Evolutionary conservation across 2,888 invertebrate genomes (phyloP).

Genomic region (Chrysodeixis includens): DNA sequence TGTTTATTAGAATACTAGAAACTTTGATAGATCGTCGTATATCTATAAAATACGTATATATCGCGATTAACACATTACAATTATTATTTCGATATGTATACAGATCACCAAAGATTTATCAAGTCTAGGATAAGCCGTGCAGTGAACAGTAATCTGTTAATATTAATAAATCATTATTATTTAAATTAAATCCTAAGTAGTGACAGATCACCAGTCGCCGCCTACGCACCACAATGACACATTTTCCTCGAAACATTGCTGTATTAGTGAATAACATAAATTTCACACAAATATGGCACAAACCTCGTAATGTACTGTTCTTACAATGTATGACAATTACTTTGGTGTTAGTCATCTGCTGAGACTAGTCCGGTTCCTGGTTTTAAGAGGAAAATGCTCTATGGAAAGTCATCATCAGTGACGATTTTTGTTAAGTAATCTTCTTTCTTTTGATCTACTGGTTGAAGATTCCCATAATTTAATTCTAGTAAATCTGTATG

Average conservation of each 20-base stretch:
- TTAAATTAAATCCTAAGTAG: conserved; percentile 37
- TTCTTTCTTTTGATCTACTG: too few relatives aligned
- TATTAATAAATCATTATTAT: conserved; percentile 34
- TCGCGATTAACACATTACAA: too few relatives aligned
- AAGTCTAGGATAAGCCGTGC: background rate
- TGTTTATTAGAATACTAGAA: too few relatives aligned
- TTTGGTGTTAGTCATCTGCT: conserved; percentile 26
- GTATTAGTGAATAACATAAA: conserved; percentile 39
- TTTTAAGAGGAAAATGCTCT: too few relatives aligned
- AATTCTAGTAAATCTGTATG: too few relatives aligned
- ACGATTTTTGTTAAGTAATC: too few relatives aligned
- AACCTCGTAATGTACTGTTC: conserved; percentile 31
- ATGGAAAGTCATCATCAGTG: too few relatives aligned
- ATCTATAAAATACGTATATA: too few relatives aligned
- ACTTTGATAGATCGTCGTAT: too few relatives aligned
- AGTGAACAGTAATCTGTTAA: background rate
- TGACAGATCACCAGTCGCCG: conserved; percentile 34
- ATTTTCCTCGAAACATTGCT: conserved; percentile 48
- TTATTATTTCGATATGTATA: conserved; percentile 6
- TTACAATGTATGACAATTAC: conserved; percentile 19
- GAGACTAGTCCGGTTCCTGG: too few relatives aligned
- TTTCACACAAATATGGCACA: conserved; percentile 47
- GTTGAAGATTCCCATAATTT: too few relatives aligned
- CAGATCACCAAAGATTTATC: background rate
- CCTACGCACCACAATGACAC: conserved; percentile 44